Base-by-base conservation (phyloP, 2,797 vertebrate genomes). In the Sorex maritimensis region DNA sequence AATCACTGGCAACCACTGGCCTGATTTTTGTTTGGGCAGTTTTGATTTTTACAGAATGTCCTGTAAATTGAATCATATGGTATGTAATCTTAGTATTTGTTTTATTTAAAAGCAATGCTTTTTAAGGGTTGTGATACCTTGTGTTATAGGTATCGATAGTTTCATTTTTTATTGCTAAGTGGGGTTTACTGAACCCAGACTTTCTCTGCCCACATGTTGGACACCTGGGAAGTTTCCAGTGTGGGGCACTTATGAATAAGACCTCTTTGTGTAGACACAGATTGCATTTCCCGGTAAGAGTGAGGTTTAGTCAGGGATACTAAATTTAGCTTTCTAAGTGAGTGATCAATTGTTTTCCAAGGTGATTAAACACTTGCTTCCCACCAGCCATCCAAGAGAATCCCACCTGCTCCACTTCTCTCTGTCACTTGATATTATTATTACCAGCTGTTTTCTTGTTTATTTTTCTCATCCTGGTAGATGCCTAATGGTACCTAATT, bases 181-280 rank as follows among this genome's bases (percentile, higher is more conserved):
- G 52, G 52, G 58, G 58, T 61, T 19, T 61, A 21, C 19, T 61
- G 58, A 19, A 21, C 58, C 19, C 58, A 28, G 17, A 23, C 24
- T 67, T 67, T 28, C 28, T n/a, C 15, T 49, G 15, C 21, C 21
- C 17, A 55, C 68, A 24, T 38, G 30, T 4, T 58, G 28, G 74
- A 87, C 30, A 14, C 13, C 75, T 49, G 2, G 46, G 2, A 65
- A 73, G 19, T 77, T 95, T 93, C 78, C 15, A 91, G n/a, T 80
- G 68, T 79, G 71, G 58, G 58, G n/a, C 30, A 84, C 68, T 86
- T 88, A 10, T 41, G 26, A 86, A 83, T 79, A 81, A 74, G 91
- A 14, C 24, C 46, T 9, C 75, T 81, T 61, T 38, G 68, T 52
- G 75, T 80, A 91, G 86, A 73, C 52, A 44, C 4, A 6, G 49